Evolutionary conservation across 30 jellyfish, hydroid and myxozoan species (phyloP).

Genomic region (Aurelia sp.): DNA sequence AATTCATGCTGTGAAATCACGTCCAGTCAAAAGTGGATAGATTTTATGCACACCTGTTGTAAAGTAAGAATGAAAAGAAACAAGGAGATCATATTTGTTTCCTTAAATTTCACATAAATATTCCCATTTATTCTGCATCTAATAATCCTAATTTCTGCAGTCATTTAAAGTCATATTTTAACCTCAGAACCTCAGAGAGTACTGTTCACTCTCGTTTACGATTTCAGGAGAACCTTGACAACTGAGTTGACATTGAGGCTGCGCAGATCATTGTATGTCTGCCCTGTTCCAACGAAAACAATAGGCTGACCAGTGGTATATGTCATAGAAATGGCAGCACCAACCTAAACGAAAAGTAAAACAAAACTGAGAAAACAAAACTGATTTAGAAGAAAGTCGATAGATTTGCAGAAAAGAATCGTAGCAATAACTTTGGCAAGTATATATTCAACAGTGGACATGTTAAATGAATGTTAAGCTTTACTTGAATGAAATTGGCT

Average conservation of each 20-base stretch:
- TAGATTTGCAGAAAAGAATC: too few species aligned
- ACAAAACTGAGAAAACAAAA: too few species aligned
- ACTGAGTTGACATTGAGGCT: conserved; percentile 91
- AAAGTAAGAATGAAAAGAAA: too few species aligned
- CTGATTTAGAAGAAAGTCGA: too few species aligned
- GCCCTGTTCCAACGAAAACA: conserved; percentile 99
- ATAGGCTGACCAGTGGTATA: conserved; percentile 99
- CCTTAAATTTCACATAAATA: conserved; percentile 2
- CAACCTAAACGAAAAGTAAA: conserved; percentile 80
- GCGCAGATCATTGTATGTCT: conserved; percentile 95
- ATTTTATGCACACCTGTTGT: too few species aligned
- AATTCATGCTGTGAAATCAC: too few species aligned
- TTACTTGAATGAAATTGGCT: too few species aligned
- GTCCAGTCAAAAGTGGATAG: too few species aligned
- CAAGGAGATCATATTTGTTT: neutral
- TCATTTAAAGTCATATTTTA: neutral
- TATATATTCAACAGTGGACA: too few species aligned
- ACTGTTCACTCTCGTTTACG: conserved; percentile 12
- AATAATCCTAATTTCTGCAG: neutral
- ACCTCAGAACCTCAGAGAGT: too few species aligned
- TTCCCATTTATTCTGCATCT: conserved; percentile 2
- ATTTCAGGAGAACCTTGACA: conserved; percentile 89
- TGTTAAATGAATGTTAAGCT: too few species aligned
- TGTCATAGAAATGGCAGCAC: conserved; percentile 99
- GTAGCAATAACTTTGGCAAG: too few species aligned